Evolutionary conservation across 2,888 invertebrate genomes (phyloP), one percentile per base, ranked within the genome.

Genomic region (Ophion obscuratus): DNA sequence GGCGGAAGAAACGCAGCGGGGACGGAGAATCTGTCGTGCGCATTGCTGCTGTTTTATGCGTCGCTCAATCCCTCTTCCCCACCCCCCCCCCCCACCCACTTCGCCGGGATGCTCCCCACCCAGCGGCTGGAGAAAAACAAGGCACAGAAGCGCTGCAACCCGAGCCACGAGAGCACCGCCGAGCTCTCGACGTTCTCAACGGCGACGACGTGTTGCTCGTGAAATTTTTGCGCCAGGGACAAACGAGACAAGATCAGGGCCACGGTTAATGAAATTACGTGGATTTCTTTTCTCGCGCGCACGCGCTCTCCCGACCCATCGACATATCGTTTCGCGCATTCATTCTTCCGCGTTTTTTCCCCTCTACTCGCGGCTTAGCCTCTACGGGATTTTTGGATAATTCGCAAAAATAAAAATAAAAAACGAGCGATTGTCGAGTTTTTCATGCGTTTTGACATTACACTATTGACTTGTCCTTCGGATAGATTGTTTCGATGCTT

Each of bases 191-290:
- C 75, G 77, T 36, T 73, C 73, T 40, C 68, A 67, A 24, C 68
- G 75, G 68, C 59, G 31, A 53, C 53, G 53, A 53, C 47, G 36
- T n/a, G 31, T 64, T 73, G 66, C 57, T 66, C 77, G 77, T 57
- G 77, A 74, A 67, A 36, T 47, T 62, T 68, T 67, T 81, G 53
- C 79, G 47, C 61, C 78, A 64, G 70, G 70, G 62, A 79, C 62
- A 79, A 53, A 79, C 73, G 73, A 73, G 80, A 73, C 64, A 76
- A 76, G 76, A 81, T 81, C 81, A 81, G 68, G 81, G 81, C 81
- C 81, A 76, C 68, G 81, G 81, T 70, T 81, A 81, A 81, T 81
- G 61, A 53, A 76, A 81, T 76, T 68, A 76, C 67, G 53, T 44
- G 31, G 17, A 75, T 70, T 81, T 62, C 31, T 75, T 74, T 68